These are phyloP conservation scores for Papilio elwesi DNA, from an alignment of 2,888 invertebrate species.

Conservation along the genomic window DNA sequence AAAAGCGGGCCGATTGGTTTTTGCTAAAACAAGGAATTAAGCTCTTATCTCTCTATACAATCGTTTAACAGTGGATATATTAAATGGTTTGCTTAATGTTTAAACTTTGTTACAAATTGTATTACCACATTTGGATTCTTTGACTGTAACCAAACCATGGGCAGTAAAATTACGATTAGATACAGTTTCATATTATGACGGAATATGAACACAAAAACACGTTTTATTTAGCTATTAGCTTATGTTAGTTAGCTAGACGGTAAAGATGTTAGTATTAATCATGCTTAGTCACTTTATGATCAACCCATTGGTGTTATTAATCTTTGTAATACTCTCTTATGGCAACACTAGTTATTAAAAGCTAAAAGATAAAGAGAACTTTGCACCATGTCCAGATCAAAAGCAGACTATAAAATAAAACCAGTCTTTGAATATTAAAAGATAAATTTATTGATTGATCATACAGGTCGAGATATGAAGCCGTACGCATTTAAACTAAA, in stretches of 20 bases:
- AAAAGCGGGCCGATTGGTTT: conserved; percentile 27
- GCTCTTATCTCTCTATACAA: too few species aligned
- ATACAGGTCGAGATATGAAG: conserved; percentile 13
- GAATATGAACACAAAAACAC: too few species aligned
- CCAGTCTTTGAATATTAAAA: conserved; percentile 6
- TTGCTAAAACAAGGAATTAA: neutral
- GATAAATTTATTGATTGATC: conserved; percentile 37
- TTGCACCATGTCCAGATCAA: neutral
- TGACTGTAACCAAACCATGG: too few species aligned
- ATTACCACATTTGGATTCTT: too few species aligned
- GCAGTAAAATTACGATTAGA: too few species aligned
- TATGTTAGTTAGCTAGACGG: too few species aligned
- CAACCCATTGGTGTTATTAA: neutral
- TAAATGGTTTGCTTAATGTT: neutral
- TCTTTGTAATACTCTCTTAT: neutral
- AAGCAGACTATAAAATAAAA: conserved; percentile 22
- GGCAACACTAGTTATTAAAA: neutral
- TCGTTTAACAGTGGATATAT: neutral
- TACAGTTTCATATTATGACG: too few species aligned
- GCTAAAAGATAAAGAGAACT: conserved; percentile 3
- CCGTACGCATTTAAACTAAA: conserved; percentile 3
- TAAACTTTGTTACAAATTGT: neutral
- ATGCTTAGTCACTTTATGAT: neutral
- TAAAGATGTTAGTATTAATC: too few species aligned
- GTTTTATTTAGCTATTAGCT: too few species aligned